Conservation (phyloP, 1,140 invertebrate genomes). For the Pemphigus obesinymphae region DNA sequence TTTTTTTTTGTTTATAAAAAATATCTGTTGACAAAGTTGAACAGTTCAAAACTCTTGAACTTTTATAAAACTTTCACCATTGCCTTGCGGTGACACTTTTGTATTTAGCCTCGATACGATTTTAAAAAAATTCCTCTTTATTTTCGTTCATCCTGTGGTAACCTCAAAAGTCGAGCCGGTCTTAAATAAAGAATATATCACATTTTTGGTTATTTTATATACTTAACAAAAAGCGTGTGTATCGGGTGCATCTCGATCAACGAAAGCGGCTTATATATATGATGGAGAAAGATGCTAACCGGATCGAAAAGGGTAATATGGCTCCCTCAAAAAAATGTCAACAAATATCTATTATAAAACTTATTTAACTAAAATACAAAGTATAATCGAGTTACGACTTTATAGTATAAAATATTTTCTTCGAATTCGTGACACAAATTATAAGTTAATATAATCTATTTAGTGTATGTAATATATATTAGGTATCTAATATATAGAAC, state of each 20-base stretch:
- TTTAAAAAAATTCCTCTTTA: neutral
- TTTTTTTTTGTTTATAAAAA: conserved; percentile 20
- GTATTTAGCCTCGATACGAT: neutral
- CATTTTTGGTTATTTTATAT: neutral
- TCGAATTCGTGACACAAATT: neutral
- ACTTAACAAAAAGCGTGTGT: neutral
- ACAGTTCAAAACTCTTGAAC: conserved; percentile 33
- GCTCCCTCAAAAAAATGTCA: neutral
- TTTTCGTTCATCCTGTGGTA: neutral
- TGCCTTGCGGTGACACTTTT: conserved; percentile 38
- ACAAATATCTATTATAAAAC: neutral
- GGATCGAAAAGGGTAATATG: neutral
- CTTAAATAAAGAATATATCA: neutral
- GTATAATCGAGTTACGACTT: neutral
- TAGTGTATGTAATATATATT: no score
- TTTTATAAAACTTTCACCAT: conserved; percentile 33
- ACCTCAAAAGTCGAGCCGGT: neutral
- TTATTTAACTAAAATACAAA: neutral
- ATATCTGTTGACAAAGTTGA: conserved; percentile 22
- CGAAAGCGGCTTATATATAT: neutral
- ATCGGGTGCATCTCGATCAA: neutral
- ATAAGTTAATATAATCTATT: neutral
- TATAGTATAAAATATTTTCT: neutral
- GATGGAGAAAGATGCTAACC: neutral
- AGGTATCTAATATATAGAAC: no score